These are phyloP conservation scores for Kryptolebias ocellatus DNA, from an alignment of 2,797 vertebrate species.

Conservation along the genomic window DNA sequence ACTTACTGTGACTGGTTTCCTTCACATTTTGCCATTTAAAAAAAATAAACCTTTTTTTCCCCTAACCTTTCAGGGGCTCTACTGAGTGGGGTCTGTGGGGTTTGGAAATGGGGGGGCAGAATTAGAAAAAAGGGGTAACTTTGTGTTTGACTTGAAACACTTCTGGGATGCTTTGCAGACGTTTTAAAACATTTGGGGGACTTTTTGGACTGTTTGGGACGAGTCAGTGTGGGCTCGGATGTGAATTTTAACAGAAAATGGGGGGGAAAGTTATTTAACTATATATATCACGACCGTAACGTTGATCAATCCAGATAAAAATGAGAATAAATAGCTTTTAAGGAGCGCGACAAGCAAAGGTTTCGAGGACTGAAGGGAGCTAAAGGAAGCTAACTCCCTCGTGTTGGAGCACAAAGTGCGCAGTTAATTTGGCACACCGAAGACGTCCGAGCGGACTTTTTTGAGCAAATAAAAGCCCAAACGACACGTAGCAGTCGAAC, in stretches of 20 bases:
- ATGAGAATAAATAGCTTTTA: neutral
- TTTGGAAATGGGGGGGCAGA: constrained; percentile 33
- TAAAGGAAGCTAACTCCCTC: neutral
- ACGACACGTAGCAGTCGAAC: neutral
- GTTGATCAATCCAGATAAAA: neutral
- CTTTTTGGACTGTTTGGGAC: constrained; percentile 70
- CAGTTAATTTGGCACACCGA: constrained; percentile 1
- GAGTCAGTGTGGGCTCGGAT: constrained; percentile 56
- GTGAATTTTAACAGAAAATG: constrained; percentile 47
- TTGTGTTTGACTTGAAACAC: constrained; percentile 79
- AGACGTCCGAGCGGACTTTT: neutral
- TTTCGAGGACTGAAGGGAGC: neutral
- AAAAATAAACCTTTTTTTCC: constrained; percentile 30
- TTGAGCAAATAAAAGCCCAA: neutral
- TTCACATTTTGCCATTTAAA: constrained; percentile 75
- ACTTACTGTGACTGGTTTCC: constrained; percentile 80
- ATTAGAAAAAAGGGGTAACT: constrained; percentile 57
- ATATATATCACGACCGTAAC: neutral
- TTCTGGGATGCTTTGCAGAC: constrained; percentile 85
- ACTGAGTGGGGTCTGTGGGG: constrained; percentile 50
- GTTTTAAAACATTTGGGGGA: constrained; percentile 67
- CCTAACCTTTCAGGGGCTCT: constrained; percentile 45
- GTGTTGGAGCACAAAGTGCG: constrained; percentile 38
- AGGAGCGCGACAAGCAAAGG: too few species aligned
- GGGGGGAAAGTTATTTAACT: constrained; percentile 32